Evolutionary conservation across 2,888 invertebrate genomes (phyloP), one percentile per base, ranked within the genome.

Genomic region (Drosophila anomalata): DNA sequence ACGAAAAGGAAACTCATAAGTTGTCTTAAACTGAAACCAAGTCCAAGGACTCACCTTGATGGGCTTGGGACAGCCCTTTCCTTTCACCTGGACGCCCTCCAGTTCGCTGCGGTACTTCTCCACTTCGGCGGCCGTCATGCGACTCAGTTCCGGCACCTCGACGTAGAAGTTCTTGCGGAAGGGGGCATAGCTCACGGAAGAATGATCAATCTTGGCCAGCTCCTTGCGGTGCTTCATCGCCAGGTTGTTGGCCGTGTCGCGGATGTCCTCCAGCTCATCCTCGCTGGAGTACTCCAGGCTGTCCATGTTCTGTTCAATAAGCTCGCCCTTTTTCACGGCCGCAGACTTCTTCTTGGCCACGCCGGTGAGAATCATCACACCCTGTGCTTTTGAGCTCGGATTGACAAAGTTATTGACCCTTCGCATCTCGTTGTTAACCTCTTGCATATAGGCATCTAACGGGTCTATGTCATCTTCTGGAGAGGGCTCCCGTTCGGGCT

Each of bases 261-360:
- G 97, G 56, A 98, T 94, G 89, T 98, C 98, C 90, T 98, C 98
- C 4, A 97, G 95, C 88, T 99, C 98, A 91, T 99, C 99, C 91
- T 99, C 99, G 12, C 98, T 98, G 0, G 98, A 98, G 92, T 99
- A 99, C 93, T 98, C 99, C 71, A 99, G 92, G 0, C 97, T 98
- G 91, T 99, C 99, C 92, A 98, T 98, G 92, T 99, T 99, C 90
- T 98, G 99, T 92, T 99, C 99, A 89, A 99, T 98, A n/a, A 99
- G 93, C 92, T 99, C 99, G 57, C 99, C 99, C 93, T 99, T 98
- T 79, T 96, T 95, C 9, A 77, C 71, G 79, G 95, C 95, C 33
- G 94, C 93, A 74, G 95, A 95, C 12, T 86, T 84, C 87, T 96
- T 96, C 90, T 97, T 97, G 0, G 97, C 96, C 5, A 96, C 95